phyloP scores from a whole-genome alignment of 2,888 invertebrate species.

The Dusona sp. region DNA sequence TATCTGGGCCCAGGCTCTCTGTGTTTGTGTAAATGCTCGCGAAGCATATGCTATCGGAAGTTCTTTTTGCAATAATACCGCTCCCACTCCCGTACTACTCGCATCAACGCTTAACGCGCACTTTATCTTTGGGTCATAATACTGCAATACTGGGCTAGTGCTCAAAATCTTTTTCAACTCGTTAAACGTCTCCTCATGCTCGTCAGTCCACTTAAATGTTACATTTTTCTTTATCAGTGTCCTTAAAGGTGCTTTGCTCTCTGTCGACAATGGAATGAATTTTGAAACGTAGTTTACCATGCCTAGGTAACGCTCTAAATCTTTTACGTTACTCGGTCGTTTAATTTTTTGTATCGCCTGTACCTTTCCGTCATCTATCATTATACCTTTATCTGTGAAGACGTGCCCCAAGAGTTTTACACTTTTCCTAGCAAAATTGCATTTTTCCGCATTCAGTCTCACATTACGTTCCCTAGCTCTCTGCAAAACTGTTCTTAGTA shows the following conservation, averaged over 20 bases:
- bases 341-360: slow-evolving; percentile 24
- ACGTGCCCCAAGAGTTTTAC: slow-evolving; percentile 58
- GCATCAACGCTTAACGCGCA: slow-evolving; percentile 68
- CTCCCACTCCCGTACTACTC: slow-evolving; percentile 66
- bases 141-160: slow-evolving; percentile 62
- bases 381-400: slow-evolving; percentile 45
- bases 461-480: slow-evolving; percentile 46
- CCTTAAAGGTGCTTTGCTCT: slow-evolving; percentile 36
- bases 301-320: background rate
- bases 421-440: slow-evolving; percentile 31
- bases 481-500: slow-evolving; percentile 46
- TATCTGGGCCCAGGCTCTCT: slow-evolving; percentile 73
- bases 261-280: slow-evolving; percentile 55
- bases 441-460: slow-evolving; percentile 64
- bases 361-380: slow-evolving; percentile 34
- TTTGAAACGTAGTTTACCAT: slow-evolving; percentile 56
- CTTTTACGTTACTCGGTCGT: slow-evolving; percentile 6
- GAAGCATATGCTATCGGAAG: slow-evolving; percentile 68
- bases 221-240: slow-evolving; percentile 58
- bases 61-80: slow-evolving; percentile 64
- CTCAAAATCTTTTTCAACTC: slow-evolving; percentile 57
- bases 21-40: slow-evolving; percentile 59
- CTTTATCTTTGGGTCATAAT: slow-evolving; percentile 63
- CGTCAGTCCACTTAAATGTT: slow-evolving; percentile 57
- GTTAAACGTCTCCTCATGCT: slow-evolving; percentile 62